Conservation (phyloP, 2,113 vertebrate genomes). For the Leucosticte australis region DNA sequence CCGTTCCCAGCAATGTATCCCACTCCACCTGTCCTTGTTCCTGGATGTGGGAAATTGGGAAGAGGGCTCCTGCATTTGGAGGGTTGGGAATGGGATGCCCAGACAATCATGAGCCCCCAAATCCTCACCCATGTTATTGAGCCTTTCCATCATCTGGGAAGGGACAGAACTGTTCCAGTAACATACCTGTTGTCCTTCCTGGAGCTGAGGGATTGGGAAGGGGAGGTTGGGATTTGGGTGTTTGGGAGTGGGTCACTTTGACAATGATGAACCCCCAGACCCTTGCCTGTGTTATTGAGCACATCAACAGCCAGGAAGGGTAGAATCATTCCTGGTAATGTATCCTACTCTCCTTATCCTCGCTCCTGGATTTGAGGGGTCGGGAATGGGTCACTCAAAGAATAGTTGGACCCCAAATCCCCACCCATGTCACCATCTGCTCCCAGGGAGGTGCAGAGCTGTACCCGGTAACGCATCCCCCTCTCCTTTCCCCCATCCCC, state of each 20-base stretch:
- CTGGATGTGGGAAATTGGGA: neutral
- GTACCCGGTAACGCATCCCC: no score
- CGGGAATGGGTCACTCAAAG: neutral
- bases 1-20: neutral
- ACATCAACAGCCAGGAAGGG: no score
- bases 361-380: neutral
- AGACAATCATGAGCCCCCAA: neutral
- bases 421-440: no score
- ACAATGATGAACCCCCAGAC: neutral
- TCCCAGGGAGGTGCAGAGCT: neutral
- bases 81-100: neutral
- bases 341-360: neutral
- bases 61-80: neutral
- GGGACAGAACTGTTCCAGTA: neutral
- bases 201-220: neutral
- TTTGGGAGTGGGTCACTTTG: neutral
- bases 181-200: neutral
- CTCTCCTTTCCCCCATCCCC: neutral
- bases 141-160: neutral
- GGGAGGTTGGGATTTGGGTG: neutral
- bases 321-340: neutral
- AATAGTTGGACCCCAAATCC: neutral
- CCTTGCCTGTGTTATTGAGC: neutral
- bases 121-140: neutral
- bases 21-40: neutral